Evolutionary conservation across 1,140 invertebrate genomes (phyloP), one percentile per base, ranked within the genome.

Genomic region (Holcopasites calliopsidis): DNA sequence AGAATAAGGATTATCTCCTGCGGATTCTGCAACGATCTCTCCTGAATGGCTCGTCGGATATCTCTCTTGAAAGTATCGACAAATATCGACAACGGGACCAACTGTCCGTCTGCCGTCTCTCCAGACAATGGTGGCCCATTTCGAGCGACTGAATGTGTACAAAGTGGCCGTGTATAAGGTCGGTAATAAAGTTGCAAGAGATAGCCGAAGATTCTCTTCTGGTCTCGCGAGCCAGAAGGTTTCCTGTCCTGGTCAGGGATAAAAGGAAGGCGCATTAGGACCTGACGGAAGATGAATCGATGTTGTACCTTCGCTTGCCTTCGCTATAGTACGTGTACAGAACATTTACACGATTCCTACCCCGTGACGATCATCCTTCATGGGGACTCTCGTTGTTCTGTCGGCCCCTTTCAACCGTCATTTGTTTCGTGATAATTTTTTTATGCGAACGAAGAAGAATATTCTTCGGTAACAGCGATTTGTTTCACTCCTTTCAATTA

Each of bases 1-100:
- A 13, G 16, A 16, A 6, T 26, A 40, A 44, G n/a, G 16, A 5
- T 62, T 7, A 35, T 7, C 31, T 10, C 21, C 18, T 3, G 7
- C 18, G 10, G 1, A 38, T 13, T 7, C 6, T 38, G 21, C 35
- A 38, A 49, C 31, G 21, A 3, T 35, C 33, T 26, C 10, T 3
- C 5, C 18, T 5, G 38, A n/a, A 33, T 31, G n/a, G n/a, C 40
- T n/a, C 44, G 44, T 47, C 44, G 13, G 42, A 44, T 8, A 44
- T n/a, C 11, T 47, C 44, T 47, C 44, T 47, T 47, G 44, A 47
- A 47, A 33, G 38, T 55, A 73, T 73, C 38, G 61, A 28, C 28
- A 44, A 66, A n/a, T 55, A 65, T 73, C 38, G 55, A 18, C 18
- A 55, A 65, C 21, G 16, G 21, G 5, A 11, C 31, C 16, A 65